phyloP scores from a whole-genome alignment of 2,797 vertebrate species.

The Chloroceryle inda region DNA sequence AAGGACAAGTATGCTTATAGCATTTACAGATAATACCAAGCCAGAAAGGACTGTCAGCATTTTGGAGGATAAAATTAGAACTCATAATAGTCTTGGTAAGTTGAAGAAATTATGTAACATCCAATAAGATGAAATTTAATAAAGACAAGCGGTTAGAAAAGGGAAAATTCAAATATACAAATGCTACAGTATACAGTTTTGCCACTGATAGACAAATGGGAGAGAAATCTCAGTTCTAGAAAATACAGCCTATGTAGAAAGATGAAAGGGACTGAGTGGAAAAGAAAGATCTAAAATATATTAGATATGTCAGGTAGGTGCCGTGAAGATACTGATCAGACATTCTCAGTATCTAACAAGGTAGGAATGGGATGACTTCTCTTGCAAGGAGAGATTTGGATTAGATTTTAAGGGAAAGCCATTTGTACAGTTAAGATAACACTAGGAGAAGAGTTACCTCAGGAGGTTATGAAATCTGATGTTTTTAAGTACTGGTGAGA shows the following conservation, averaged over 20 bases:
- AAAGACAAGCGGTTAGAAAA: not conserved
- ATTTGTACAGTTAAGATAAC: not conserved
- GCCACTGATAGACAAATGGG: not conserved
- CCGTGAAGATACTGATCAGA: not conserved
- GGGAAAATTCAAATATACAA: not conserved
- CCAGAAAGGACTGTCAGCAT: not conserved
- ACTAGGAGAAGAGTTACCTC: not conserved
- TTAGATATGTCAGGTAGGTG: not conserved
- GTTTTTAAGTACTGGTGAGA: not conserved
- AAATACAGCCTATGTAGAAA: not conserved
- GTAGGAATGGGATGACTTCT: not conserved
- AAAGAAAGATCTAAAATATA: not conserved
- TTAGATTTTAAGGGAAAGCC: not conserved
- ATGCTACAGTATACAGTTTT: not conserved
- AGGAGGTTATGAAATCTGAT: not conserved
- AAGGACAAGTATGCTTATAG: not conserved
- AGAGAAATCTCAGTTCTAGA: not conserved
- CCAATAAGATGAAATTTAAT: not conserved
- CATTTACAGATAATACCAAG: not conserved
- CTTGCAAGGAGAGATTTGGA: not conserved
- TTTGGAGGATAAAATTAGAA: slow-evolving; percentile 9
- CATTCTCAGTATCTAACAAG: not conserved
- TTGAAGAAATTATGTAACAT: not conserved
- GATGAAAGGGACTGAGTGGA: not conserved
- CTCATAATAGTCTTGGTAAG: not conserved